A percentile compares a stretch with the other conserved stretches of the same genome.
Evolutionary conservation across 30 jellyfish, hydroid and myxozoan species (phyloP).

Genomic region (Clytia hemisphaerica): DNA sequence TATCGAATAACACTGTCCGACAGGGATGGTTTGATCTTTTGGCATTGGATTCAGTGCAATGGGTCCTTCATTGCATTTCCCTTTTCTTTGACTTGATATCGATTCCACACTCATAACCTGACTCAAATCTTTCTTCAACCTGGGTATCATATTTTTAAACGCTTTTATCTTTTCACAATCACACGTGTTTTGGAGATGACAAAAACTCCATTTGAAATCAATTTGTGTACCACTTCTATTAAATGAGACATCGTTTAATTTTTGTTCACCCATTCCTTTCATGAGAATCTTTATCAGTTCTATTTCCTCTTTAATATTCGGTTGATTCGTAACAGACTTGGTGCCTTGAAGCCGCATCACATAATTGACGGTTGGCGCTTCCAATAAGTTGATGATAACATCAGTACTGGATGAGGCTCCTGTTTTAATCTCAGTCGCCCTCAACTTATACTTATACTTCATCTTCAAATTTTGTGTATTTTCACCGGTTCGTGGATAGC

Average conservation of each 20-base stretch:
- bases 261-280: constrained; percentile 21
- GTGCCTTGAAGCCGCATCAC: neutral
- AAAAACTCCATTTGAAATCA: constrained; percentile 59
- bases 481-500: constrained; percentile 58
- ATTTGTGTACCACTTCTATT: neutral
- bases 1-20: too few relatives aligned
- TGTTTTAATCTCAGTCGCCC: constrained; percentile 63
- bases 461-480: constrained; percentile 5
- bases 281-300: constrained; percentile 27
- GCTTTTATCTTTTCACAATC: constrained; percentile 37
- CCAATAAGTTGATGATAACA: constrained; percentile 26
- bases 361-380: constrained; percentile 25
- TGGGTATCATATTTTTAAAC: constrained; percentile 4
- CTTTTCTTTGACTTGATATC: constrained; percentile 4
- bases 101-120: constrained; percentile 15
- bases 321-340: neutral
- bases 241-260: constrained; percentile 46
- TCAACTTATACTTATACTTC: constrained; percentile 34
- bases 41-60: constrained; percentile 36
- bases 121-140: neutral
- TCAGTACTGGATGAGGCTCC: constrained; percentile 58
- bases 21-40: too few relatives aligned
- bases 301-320: constrained; percentile 54
- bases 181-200: constrained; percentile 52
- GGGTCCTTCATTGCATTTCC: constrained; percentile 20